These are phyloP conservation scores for Phoxinus phoxinus DNA, from an alignment of 2,113 vertebrate species.

Conservation along the genomic window DNA sequence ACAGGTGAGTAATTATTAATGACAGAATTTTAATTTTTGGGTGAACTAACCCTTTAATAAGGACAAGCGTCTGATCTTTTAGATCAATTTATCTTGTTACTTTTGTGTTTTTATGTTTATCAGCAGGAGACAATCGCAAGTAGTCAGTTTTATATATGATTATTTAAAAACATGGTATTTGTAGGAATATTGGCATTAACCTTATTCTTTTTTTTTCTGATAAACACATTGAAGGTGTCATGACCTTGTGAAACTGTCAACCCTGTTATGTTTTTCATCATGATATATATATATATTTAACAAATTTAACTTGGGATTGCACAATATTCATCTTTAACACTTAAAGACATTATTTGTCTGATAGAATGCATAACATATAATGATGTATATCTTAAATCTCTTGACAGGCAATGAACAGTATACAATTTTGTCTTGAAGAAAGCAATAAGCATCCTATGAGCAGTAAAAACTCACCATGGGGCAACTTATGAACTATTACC, in stretches of 20 bases:
- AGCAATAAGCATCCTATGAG: background rate
- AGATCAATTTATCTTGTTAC: background rate
- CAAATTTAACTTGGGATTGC: background rate
- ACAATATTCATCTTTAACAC: background rate
- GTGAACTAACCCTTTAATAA: background rate
- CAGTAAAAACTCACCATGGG: background rate
- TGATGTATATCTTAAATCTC: background rate
- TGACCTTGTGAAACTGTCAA: background rate
- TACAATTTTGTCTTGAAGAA: background rate
- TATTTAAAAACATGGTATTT: background rate
- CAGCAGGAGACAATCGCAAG: too few relatives aligned
- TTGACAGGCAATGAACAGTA: background rate
- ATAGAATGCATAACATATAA: background rate
- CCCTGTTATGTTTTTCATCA: background rate
- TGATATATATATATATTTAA: background rate
- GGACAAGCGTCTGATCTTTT: background rate
- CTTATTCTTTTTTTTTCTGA: background rate
- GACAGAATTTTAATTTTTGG: too few relatives aligned
- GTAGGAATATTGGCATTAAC: background rate
- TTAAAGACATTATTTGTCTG: background rate
- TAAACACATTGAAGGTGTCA: too few relatives aligned
- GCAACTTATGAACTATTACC: too few relatives aligned
- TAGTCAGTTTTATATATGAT: background rate
- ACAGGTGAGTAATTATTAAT: too few relatives aligned
- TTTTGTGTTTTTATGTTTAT: background rate